phyloP scores from a whole-genome alignment of 2,113 vertebrate genomes.

The Hydrolagus affinis region DNA sequence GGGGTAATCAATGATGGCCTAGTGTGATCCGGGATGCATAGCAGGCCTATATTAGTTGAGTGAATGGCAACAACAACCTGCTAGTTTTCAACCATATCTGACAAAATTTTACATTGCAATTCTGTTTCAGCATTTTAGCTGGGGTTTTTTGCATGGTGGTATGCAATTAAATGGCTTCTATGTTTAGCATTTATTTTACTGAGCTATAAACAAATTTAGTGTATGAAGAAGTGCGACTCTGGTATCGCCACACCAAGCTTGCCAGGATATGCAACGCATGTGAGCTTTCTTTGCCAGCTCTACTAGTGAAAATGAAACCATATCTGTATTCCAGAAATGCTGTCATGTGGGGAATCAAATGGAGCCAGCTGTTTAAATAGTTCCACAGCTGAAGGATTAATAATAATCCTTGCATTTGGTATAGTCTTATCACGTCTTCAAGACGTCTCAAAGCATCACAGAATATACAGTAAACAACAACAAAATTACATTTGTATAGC shows the following conservation, averaged over 20 bases:
- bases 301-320: neutral
- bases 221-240: neutral
- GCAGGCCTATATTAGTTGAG: too few species aligned
- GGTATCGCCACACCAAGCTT: neutral
- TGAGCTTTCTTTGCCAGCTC: neutral
- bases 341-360: neutral
- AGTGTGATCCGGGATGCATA: too few species aligned
- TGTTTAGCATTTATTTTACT: neutral
- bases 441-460: too few species aligned
- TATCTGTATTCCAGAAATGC: neutral
- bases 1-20: too few species aligned
- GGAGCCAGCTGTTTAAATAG: too few species aligned
- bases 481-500: too few species aligned
- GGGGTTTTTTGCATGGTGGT: neutral
- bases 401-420: too few species aligned
- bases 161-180: neutral
- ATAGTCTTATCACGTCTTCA: too few species aligned
- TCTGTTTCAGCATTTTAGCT: neutral
- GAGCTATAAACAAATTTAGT: neutral
- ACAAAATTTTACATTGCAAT: neutral
- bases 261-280: constrained; percentile 11
- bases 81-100: neutral
- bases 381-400: too few species aligned
- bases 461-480: too few species aligned
- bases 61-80: too few species aligned